phyloP scores from a whole-genome alignment of 2,888 invertebrate genomes.

The Theretra japonica region DNA sequence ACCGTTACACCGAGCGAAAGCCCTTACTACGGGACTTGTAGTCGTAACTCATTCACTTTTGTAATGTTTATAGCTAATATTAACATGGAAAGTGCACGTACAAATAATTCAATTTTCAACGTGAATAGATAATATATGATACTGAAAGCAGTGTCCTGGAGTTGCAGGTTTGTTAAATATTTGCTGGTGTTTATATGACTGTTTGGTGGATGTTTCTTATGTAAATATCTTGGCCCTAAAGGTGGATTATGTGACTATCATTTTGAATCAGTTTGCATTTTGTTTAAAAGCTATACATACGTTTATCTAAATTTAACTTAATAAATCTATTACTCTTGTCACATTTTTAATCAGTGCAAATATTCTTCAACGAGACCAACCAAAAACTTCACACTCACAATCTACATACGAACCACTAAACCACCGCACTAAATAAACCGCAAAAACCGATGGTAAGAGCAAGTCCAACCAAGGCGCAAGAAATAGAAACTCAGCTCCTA shows the following conservation, averaged over 20 bases:
- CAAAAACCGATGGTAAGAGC: slow-evolving; percentile 52
- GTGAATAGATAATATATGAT: background rate
- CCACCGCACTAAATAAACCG: background rate
- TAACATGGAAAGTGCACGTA: slow-evolving; percentile 15
- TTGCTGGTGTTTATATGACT: background rate
- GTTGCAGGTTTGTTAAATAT: too few relatives aligned
- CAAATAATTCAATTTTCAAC: background rate
- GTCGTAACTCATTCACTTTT: slow-evolving; percentile 30
- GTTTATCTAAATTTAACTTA: too few relatives aligned
- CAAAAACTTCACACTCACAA: too few relatives aligned
- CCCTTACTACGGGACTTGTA: slow-evolving; percentile 53
- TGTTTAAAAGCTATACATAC: too few relatives aligned
- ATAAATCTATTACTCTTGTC: too few relatives aligned
- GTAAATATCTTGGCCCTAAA: background rate
- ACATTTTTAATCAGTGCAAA: too few relatives aligned
- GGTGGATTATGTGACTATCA: too few relatives aligned
- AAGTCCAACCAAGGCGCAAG: slow-evolving; percentile 57
- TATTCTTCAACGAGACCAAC: too few relatives aligned
- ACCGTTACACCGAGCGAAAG: slow-evolving; percentile 70
- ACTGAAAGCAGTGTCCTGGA: slow-evolving; percentile 3
- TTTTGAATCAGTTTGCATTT: too few relatives aligned
- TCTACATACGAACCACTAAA: too few relatives aligned
- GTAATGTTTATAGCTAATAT: slow-evolving; percentile 17
- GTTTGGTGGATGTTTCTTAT: background rate
- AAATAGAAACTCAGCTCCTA: slow-evolving; percentile 64